phyloP scores from a whole-genome alignment of 2,113 vertebrate species.

The Sander lucioperca region DNA sequence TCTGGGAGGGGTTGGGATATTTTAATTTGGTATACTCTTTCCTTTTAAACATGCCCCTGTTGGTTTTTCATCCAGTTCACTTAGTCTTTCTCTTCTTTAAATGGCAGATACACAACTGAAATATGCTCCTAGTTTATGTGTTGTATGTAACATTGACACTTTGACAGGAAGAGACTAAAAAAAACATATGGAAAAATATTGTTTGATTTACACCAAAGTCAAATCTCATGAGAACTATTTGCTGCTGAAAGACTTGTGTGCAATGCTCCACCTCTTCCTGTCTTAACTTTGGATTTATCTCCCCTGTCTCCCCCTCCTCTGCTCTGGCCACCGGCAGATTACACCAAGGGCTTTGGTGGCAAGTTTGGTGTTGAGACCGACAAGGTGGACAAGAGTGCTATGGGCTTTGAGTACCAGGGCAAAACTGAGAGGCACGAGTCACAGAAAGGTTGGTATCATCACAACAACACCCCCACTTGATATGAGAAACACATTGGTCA shows the following conservation, averaged over 20 bases:
- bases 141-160: background rate
- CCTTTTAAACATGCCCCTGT: background rate
- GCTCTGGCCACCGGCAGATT: conserved; percentile 83
- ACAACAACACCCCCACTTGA: background rate
- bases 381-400: conserved; percentile 95
- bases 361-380: conserved; percentile 94
- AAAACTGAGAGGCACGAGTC: conserved; percentile 95
- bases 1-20: background rate
- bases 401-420: conserved; percentile 96
- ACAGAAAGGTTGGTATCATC: conserved; percentile 88
- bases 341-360: conserved; percentile 92
- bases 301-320: background rate
- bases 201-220: too few relatives aligned
- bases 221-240: too few relatives aligned
- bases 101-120: background rate
- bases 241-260: background rate
- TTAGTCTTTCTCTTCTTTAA: background rate
- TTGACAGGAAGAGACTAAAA: background rate
- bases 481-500: background rate
- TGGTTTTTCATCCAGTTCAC: background rate
- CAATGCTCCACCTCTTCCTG: background rate
- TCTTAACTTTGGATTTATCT: background rate
- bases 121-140: background rate
- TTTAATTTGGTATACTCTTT: background rate
- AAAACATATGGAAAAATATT: background rate